Evolutionary conservation across 2,113 vertebrate genomes (phyloP).

Genomic region (Maccullochella peelii): DNA sequence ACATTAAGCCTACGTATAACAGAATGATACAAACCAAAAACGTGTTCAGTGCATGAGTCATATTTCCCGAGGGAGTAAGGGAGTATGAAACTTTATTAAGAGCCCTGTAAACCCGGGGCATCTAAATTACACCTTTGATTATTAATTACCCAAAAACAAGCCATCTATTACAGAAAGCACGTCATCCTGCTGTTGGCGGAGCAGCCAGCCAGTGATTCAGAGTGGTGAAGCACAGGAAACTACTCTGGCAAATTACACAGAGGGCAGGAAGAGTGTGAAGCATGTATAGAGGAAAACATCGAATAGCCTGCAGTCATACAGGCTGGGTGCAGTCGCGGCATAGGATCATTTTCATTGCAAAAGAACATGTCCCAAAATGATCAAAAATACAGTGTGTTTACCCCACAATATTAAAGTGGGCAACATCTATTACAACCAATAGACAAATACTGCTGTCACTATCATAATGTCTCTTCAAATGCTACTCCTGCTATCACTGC

Average conservation of each 20-base stretch:
- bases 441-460: neutral
- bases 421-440: neutral
- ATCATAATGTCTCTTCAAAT: neutral
- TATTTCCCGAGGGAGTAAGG: conserved; percentile 58
- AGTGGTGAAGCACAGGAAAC: conserved; percentile 68
- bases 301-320: conserved; percentile 46
- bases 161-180: conserved; percentile 72
- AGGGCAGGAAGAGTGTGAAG: conserved; percentile 63
- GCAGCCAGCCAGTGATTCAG: conserved; percentile 75
- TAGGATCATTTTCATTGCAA: neutral
- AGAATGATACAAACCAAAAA: conserved; percentile 57
- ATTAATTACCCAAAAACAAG: conserved; percentile 78
- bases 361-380: neutral
- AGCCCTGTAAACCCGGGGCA: conserved; percentile 69
- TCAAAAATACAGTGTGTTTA: neutral
- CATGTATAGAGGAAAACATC: conserved; percentile 50
- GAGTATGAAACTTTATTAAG: conserved; percentile 76
- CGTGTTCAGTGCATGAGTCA: conserved; percentile 71
- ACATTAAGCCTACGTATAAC: conserved; percentile 15
- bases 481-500: neutral
- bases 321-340: neutral
- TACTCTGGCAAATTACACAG: conserved; percentile 63
- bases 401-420: conserved; percentile 3
- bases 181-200: conserved; percentile 70
- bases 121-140: conserved; percentile 80